A percentile compares a stretch with the other conserved stretches of the same genome.
phyloP scores from a whole-genome alignment of 2,888 invertebrate species.

The Terebella lapidaria region DNA sequence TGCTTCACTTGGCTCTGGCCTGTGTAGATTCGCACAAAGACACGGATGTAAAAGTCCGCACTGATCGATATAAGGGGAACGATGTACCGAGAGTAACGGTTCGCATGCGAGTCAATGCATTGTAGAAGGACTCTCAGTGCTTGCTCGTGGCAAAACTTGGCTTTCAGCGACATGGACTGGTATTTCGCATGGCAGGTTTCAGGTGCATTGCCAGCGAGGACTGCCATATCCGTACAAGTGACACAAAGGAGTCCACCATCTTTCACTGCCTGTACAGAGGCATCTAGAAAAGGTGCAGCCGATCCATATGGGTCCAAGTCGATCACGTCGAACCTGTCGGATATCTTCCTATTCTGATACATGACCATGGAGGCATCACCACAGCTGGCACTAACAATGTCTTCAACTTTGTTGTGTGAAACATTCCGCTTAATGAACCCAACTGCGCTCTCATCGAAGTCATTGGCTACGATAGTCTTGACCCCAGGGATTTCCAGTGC shows the following conservation, averaged over 20 bases:
- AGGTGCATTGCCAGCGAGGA: conserved; percentile 88
- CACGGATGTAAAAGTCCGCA: conserved; percentile 92
- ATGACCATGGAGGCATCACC: conserved; percentile 70
- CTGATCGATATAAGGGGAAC: conserved; percentile 85
- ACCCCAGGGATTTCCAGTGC: conserved; percentile 87
- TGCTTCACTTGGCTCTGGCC: conserved; percentile 81
- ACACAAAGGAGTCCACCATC: conserved; percentile 78
- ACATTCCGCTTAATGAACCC: conserved; percentile 78
- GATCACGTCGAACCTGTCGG: conserved; percentile 76
- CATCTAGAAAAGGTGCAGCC: conserved; percentile 76
- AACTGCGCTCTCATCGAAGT: conserved; percentile 78
- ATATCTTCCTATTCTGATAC: conserved; percentile 60
- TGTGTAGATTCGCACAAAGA: conserved; percentile 79
- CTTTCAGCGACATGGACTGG: conserved; percentile 79
- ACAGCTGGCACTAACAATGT: conserved; percentile 67
- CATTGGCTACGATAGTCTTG: conserved; percentile 75
- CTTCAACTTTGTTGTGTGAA: conserved; percentile 67
- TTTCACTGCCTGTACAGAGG: conserved; percentile 45
- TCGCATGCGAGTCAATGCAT: conserved; percentile 85
- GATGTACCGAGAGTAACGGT: conserved; percentile 86
- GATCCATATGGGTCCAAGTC: conserved; percentile 98
- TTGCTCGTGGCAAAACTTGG: conserved; percentile 81
- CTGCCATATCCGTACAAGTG: conserved; percentile 93
- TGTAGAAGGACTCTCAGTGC: conserved; percentile 88
- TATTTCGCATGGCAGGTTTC: conserved; percentile 93